Evolutionary conservation across 1,140 invertebrate species (phyloP), one percentile per base, ranked within the genome.

Genomic region (Drosophila nannoptera): DNA sequence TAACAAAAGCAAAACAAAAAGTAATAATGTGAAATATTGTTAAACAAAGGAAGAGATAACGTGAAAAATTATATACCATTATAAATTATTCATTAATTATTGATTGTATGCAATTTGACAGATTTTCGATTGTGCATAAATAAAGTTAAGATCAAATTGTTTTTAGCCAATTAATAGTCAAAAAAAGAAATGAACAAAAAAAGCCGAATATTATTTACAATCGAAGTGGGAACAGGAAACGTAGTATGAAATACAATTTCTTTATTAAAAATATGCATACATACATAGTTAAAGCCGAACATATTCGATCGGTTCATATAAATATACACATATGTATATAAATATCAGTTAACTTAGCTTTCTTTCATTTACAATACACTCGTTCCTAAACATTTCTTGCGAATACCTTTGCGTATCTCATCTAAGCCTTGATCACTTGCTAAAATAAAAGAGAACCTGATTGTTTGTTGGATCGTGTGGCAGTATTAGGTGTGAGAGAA

Each of bases 91-190:
- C 60, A 59, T 71, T 61, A 69, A 64, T 64, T 65, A 65, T 55
- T 56, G 42, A 65, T 55, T 56, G 38, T 60, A 67, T 58, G 67
- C 54, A 66, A 71, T 65, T 59, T 68, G 72, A 73, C 49, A 66
- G 65, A 63, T 73, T 73, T 73, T 70, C 54, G 58, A 63, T 74
- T 78, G 71, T 83, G 68, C 33, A 53, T 64, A 78, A 75, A 70
- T 83, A 78, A 84, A 86, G 71, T 75, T 81, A 84, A 84, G 77
- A 86, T 49, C 52, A 75, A 75, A 81, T 31, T 74, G 67, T 77
- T 77, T 70, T 70, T 66, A 66, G 56, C 68, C 49, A 49, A 49
- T 65, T 12, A 49, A 48, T 49, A 45, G 45, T 22, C 42, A 58
- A 46, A 58, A 38, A 45, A 40, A 4, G 46, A 50, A 8, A 58